A percentile compares a stretch with the other conserved stretches of the same genome.
These are phyloP conservation scores for Phenganax stokvisi DNA, from an alignment of 92 coral and sea anemone genomes.

Conservation along the genomic window DNA sequence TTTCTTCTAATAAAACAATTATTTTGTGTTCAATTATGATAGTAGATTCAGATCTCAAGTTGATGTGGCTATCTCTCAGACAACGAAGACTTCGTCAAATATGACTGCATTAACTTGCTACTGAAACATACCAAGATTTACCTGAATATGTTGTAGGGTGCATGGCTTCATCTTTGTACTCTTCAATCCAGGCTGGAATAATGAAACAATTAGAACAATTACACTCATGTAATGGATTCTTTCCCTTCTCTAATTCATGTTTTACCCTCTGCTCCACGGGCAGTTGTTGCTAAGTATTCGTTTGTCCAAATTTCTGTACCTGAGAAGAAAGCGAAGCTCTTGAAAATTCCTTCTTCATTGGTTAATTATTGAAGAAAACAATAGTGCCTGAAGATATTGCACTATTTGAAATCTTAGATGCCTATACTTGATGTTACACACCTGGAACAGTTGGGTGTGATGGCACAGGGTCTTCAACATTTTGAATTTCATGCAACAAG, in stretches of 20 bases:
- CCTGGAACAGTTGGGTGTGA: slow-evolving; percentile 3
- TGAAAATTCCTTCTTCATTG: background rate
- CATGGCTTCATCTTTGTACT: slow-evolving; percentile 56
- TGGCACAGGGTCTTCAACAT: slow-evolving; percentile 56
- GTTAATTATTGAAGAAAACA: background rate
- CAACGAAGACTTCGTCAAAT: too few species aligned
- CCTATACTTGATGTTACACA: background rate
- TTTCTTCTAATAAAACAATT: background rate
- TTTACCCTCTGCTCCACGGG: slow-evolving; percentile 25
- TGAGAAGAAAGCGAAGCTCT: background rate
- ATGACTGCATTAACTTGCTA: too few species aligned
- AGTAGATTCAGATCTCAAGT: too few species aligned
- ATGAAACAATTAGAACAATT: background rate
- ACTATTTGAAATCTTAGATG: too few species aligned
- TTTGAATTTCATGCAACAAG: slow-evolving; percentile 78
- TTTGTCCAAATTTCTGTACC: slow-evolving; percentile 13
- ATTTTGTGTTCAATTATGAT: too few species aligned
- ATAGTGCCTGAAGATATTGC: background rate
- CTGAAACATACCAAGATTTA: background rate
- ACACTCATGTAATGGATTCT: too few species aligned
- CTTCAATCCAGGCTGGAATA: slow-evolving; percentile 75
- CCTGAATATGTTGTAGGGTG: slow-evolving; percentile 25
- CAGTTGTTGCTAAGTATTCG: slow-evolving; percentile 11
- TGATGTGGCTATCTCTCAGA: too few species aligned
- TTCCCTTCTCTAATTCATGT: background rate